Evolutionary conservation across 2,888 invertebrate species (phyloP), one percentile per base, ranked within the genome.

Genomic region (Dryobota labecula): DNA sequence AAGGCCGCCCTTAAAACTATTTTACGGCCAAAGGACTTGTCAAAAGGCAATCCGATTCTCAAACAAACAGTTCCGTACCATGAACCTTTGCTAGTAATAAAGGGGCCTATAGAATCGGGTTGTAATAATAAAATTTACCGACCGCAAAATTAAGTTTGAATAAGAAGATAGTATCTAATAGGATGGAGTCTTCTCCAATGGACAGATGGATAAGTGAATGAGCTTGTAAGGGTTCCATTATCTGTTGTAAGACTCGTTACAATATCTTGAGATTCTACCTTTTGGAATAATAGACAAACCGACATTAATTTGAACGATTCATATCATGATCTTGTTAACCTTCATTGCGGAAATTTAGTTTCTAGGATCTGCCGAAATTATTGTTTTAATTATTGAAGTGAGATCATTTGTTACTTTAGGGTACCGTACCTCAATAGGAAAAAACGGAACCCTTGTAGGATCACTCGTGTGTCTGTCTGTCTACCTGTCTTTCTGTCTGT

Each of bases 81-180:
- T 45, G 30, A 60, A 56, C 63, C 63, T 80, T 68, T 51, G 54
- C 51, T 11, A 24, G 58, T 47, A 80, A 54, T 64, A 80, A 80
- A 80, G 27, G 58, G n/a, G 18, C 30, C 67, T 30, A n/a, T n/a
- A 8, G 38, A 76, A 64, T 80, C 15, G 54, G 76, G 67, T 51
- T 67, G 63, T 75, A 64, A 75, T 80, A 67, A 60, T 81, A 77
- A 80, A 80, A 80, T 76, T 68, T 63, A 80, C 76, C 47, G 81
- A 77, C 76, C 76, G 76, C 77, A 68, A 77, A 77, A 80, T 81
- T 77, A 81, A 80, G 67, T 76, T 77, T 76, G 76, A 77, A 73
- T 75, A 79, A 38, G 63, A 49, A 36, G 63, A 64, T 74, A 33
- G 53, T 62, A 51, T 57, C 47, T 58, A 49, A 53, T 57, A 62